phyloP scores from a whole-genome alignment of 2,888 invertebrate species.

The Ennomos fuscantarius region DNA sequence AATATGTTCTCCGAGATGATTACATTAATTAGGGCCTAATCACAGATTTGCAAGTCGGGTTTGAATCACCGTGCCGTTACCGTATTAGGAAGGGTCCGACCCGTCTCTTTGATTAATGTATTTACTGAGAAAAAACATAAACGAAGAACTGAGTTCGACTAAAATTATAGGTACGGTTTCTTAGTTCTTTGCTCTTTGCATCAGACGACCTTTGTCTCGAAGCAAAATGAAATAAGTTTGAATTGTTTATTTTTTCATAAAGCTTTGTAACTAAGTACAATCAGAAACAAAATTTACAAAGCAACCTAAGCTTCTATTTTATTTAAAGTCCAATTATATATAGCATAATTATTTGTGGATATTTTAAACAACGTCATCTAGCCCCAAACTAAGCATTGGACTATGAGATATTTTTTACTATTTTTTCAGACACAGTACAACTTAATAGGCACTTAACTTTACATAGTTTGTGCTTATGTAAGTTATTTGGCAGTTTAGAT shows the following conservation, averaged over 20 bases:
- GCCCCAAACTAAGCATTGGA: too few species aligned
- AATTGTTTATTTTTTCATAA: not conserved
- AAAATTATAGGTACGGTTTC: constrained; percentile 40
- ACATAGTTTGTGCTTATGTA: too few species aligned
- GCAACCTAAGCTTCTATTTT: too few species aligned
- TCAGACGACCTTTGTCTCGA: constrained; percentile 1
- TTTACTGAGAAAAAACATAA: constrained; percentile 36
- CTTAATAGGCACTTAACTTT: too few species aligned
- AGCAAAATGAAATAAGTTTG: not conserved
- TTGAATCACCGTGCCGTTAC: constrained; percentile 32
- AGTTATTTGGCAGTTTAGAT: too few species aligned
- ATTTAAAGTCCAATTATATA: too few species aligned
- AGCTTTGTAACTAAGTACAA: not conserved
- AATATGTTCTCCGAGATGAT: constrained; percentile 39
- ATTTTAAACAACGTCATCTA: too few species aligned
- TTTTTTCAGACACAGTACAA: too few species aligned
- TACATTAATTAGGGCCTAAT: constrained; percentile 57
- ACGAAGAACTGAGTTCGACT: constrained; percentile 25
- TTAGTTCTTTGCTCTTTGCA: constrained; percentile 19
- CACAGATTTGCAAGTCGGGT: constrained; percentile 39
- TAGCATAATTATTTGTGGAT: too few species aligned
- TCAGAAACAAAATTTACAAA: too few species aligned
- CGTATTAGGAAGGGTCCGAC: constrained; percentile 44
- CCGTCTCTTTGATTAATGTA: constrained; percentile 41
- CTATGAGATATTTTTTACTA: too few species aligned